phyloP scores from a whole-genome alignment of 2,113 vertebrate species.

The Falcunculus frontatus region DNA sequence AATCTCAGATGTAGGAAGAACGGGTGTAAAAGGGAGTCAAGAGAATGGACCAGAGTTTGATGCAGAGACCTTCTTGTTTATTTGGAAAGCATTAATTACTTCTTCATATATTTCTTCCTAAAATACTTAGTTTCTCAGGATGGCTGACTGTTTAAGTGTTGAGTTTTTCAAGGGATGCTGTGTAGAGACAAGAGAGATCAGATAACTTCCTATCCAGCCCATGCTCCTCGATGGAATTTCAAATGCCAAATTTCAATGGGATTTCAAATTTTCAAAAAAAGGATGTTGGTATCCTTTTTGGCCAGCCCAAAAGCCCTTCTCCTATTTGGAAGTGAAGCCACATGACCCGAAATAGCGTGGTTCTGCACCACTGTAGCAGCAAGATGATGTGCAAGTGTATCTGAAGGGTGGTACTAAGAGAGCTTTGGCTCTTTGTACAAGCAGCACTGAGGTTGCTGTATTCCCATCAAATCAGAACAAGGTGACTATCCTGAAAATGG shows the following conservation, averaged over 20 bases:
- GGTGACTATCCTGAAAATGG: background rate
- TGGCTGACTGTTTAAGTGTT: background rate
- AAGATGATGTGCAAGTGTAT: background rate
- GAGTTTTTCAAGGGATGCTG: background rate
- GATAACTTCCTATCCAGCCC: accelerated
- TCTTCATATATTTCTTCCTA: background rate
- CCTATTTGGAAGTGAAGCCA: background rate
- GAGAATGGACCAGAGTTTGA: background rate
- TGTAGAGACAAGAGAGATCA: background rate
- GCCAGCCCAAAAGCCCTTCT: background rate
- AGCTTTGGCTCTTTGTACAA: background rate
- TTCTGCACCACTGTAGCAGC: accelerated
- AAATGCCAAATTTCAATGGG: background rate
- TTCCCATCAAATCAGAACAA: background rate
- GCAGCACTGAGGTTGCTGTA: background rate
- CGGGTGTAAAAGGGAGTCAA: background rate
- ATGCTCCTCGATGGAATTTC: background rate
- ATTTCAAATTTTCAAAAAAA: background rate
- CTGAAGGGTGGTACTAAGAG: background rate
- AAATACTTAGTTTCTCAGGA: background rate
- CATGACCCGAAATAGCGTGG: background rate
- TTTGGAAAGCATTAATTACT: background rate
- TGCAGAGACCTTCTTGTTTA: background rate
- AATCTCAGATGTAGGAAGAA: background rate
- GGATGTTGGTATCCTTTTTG: background rate